A percentile compares a stretch with the other conserved stretches of the same genome.
Conservation (phyloP, 2,113 vertebrate species). For the Laticauda laticaudata region DNA sequence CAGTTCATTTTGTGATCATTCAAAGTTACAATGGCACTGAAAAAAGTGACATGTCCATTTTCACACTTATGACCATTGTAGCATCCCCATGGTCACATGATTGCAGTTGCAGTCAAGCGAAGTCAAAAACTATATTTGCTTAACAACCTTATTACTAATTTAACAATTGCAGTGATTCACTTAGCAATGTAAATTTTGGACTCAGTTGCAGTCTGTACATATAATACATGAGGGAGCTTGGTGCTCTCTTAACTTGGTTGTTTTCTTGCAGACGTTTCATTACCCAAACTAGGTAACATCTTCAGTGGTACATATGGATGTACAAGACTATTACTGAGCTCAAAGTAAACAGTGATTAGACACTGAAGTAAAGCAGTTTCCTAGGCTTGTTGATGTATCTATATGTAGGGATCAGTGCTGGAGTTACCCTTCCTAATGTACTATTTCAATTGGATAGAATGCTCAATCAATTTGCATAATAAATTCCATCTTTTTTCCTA, state of each 20-base stretch:
- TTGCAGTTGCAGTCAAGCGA: too few species aligned
- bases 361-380: background rate
- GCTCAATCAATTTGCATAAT: constrained; percentile 60
- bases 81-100: too few species aligned
- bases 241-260: background rate
- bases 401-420: constrained; percentile 10
- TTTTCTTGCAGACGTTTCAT: background rate
- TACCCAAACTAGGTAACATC: background rate
- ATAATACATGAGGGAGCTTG: background rate
- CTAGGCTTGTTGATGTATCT: background rate
- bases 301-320: background rate
- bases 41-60: too few species aligned
- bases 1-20: too few species aligned
- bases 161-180: too few species aligned
- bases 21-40: too few species aligned
- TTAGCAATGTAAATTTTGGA: too few species aligned
- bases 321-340: background rate
- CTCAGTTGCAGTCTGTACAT: background rate
- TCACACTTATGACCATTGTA: too few species aligned
- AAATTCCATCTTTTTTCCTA: constrained; percentile 47
- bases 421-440: constrained; percentile 18
- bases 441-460: constrained; percentile 47
- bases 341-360: background rate
- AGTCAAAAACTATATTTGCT: too few species aligned
- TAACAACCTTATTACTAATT: too few species aligned